phyloP scores from a whole-genome alignment of 2,797 vertebrate genomes.

The Brachyrhaphis roseni region DNA sequence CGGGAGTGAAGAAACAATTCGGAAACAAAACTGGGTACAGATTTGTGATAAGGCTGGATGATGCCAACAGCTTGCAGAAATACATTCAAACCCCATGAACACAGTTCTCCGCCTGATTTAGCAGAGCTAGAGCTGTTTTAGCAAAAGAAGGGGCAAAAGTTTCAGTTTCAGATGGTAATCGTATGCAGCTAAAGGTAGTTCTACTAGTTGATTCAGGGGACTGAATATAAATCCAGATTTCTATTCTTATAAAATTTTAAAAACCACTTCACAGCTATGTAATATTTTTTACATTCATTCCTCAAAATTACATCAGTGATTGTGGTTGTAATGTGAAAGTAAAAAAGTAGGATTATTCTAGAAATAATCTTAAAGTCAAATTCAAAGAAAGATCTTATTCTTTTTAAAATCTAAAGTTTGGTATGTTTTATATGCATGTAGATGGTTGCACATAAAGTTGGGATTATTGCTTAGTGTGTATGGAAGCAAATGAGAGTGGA shows the following conservation, averaged over 20 bases:
- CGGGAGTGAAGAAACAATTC: constrained; percentile 26
- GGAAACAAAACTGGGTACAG: constrained; percentile 3
- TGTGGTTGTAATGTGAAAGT: neutral
- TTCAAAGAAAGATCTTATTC: neutral
- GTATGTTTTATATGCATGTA: neutral
- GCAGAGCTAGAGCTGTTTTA: neutral
- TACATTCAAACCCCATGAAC: neutral
- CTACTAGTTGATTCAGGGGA: neutral
- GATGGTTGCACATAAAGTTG: neutral
- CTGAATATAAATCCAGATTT: neutral
- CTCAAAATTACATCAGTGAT: neutral
- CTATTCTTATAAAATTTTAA: neutral
- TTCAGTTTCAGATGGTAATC: neutral
- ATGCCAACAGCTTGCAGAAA: neutral
- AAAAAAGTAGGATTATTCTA: no score
- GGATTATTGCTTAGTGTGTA: constrained; percentile 5
- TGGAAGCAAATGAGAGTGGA: constrained; percentile 4
- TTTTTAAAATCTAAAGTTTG: neutral
- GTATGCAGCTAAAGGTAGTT: neutral
- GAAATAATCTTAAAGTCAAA: neutral
- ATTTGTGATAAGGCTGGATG: neutral
- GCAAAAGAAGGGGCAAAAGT: neutral
- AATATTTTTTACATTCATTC: neutral
- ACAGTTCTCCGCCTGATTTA: neutral
- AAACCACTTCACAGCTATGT: neutral